Base-by-base conservation (phyloP, 2,888 invertebrate genomes). In the Salpingus planirostris region DNA sequence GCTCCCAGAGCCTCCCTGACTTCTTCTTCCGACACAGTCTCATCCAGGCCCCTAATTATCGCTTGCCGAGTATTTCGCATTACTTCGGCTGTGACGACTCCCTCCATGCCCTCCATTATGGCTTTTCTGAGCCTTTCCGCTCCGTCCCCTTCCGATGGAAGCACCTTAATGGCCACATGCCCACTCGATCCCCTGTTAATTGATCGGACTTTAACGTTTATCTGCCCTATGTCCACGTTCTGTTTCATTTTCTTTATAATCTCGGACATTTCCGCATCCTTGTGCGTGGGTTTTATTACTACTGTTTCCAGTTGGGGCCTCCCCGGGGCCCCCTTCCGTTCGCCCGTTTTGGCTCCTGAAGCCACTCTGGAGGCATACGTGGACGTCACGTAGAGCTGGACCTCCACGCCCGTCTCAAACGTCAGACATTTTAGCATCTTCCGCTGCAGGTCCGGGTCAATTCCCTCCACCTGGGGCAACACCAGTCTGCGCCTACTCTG, bases 351-450 rank as follows among this genome's bases (percentile, higher is more conserved):
- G 13, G 12, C 25, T 13, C 25, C 13, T 25, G 13, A 13, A 25
- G 14, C 14, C 13, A 25, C 25, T 25, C 14, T 25, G 14, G 25
- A 13, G 13, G 25, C 25, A 25, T 13, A 25, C 13, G 25, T 13
- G 2, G 25, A 13, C 25, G 3, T 12, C 12, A 13, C 14, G 14
- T 11, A 25, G 25, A 25, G 25, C 7, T 25, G 13, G 13, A 25
- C 25, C 14, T 14, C 14, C 13, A 25, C 14, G 13, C 25, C 25
- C 13, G 25, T n/a, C n/a, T 14, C 13, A 25, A 13, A 13, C 14
- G 25, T 25, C 7, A 25, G 13, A 14, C 25, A 25, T 25, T 25
- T 14, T 25, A 25, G 25, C 25, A 13, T 25, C 25, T 14, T 25
- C 7, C 8, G 13, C 14, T 25, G 25, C 14, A 25, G 13, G 13